Conservation (phyloP, 2,888 invertebrate genomes). For the Troglohyphantes excavatus region DNA sequence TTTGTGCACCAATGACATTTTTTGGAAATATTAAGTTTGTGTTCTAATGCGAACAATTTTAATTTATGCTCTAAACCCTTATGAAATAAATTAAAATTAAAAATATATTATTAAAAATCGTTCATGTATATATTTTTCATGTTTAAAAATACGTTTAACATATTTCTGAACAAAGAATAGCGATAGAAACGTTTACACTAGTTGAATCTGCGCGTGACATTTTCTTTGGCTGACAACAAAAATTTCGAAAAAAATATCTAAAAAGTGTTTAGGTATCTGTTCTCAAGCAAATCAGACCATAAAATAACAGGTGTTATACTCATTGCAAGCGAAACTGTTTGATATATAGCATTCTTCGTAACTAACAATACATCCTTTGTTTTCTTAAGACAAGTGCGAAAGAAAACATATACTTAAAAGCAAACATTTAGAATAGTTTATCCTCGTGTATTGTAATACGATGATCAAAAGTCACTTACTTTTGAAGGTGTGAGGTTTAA, state of each 20-base stretch:
- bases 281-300: conserved; percentile 30
- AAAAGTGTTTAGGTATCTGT: background rate
- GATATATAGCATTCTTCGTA: background rate
- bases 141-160: too few species aligned
- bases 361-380: background rate
- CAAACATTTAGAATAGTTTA: conserved; percentile 1
- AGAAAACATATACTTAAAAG: background rate
- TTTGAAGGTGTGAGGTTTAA: background rate
- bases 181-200: too few species aligned
- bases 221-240: too few species aligned
- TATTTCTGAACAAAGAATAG: too few species aligned
- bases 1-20: too few species aligned
- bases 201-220: too few species aligned
- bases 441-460: background rate
- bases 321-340: background rate
- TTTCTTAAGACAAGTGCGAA: background rate
- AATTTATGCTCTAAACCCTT: too few species aligned
- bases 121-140: too few species aligned
- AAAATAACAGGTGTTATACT: conserved; percentile 14
- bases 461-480: background rate
- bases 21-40: too few species aligned
- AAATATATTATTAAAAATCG: too few species aligned
- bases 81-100: too few species aligned
- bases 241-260: background rate
- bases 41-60: too few species aligned